Conservation (phyloP, 2,113 vertebrate genomes). For the Callipepla californica region DNA sequence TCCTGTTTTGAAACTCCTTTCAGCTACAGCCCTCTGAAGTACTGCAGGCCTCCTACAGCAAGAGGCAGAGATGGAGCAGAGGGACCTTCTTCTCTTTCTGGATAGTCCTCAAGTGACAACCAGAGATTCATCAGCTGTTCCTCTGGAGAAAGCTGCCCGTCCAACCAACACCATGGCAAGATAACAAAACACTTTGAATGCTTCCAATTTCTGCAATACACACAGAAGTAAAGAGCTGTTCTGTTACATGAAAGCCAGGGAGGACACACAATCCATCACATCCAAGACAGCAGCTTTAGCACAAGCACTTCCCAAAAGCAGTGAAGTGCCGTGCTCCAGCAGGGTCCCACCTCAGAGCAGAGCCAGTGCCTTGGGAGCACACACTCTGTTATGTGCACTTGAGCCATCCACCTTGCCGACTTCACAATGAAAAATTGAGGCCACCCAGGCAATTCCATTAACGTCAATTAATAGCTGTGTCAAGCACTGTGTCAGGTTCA, state of each 20-base stretch:
- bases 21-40: neutral
- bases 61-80: neutral
- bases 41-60: neutral
- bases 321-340: neutral
- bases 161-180: neutral
- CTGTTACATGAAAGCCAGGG: neutral
- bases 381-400: neutral
- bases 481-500: neutral
- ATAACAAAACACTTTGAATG: neutral
- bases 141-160: neutral
- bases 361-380: neutral
- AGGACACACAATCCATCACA: neutral
- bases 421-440: neutral
- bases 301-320: neutral
- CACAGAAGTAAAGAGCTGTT: neutral
- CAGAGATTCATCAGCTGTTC: neutral
- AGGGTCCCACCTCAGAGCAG: accelerated
- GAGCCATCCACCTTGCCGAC: neutral
- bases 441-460: neutral
- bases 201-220: neutral
- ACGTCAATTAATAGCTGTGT: neutral
- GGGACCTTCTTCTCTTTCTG: neutral
- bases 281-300: neutral
- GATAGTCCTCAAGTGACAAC: neutral
- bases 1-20: neutral